Conservation (phyloP, 1,140 invertebrate species). For the Sitobion miscanthi region DNA sequence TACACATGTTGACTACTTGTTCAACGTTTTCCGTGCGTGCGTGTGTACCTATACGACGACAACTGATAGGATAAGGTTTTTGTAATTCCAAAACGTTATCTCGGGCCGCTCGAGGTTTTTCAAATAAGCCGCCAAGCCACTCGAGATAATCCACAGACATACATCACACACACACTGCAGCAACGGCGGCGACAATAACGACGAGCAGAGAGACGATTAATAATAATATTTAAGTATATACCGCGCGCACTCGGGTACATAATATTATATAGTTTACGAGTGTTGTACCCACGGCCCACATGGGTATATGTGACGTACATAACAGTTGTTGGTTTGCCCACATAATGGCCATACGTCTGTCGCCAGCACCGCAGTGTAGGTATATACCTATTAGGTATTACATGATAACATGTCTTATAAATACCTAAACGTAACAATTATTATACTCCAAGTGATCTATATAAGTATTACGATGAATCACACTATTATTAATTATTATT, state of each 20-base stretch:
- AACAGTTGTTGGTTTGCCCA: not conserved
- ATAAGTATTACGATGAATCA: no score
- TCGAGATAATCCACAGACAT: constrained; percentile 37
- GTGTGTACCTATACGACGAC: not conserved
- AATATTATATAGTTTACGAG: no score
- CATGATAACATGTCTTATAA: not conserved
- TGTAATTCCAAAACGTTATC: constrained; percentile 40
- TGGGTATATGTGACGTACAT: not conserved
- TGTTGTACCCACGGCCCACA: not conserved
- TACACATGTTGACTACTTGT: constrained; percentile 29
- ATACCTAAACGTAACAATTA: not conserved
- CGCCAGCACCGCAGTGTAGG: not conserved
- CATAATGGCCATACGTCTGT: not conserved
- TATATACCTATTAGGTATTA: not conserved
- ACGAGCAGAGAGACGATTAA: not conserved
- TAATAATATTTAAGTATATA: not conserved
- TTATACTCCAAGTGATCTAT: not conserved
- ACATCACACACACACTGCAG: no score
- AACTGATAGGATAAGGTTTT: constrained; percentile 49
- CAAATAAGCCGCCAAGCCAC: constrained; percentile 50
- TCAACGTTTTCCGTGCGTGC: not conserved
- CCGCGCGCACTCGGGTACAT: not conserved
- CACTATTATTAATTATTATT: no score
- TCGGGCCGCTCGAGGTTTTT: constrained; percentile 35
- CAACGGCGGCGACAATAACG: not conserved